Evolutionary conservation across 2,113 vertebrate genomes (phyloP).

Genomic region (Polypterus bichir): DNA sequence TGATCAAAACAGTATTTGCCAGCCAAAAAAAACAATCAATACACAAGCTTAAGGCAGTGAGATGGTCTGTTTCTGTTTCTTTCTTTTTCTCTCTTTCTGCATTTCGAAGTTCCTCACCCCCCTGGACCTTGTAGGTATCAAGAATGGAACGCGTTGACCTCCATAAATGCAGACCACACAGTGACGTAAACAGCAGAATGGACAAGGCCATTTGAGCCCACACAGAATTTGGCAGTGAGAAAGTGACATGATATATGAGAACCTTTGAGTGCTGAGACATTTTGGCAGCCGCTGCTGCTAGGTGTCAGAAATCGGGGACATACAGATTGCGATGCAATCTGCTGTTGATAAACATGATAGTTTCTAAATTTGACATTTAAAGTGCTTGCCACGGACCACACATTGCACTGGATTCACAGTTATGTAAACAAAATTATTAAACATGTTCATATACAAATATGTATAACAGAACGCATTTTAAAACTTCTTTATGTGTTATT

Average conservation of each 20-base stretch:
- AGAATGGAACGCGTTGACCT: slow-evolving; percentile 31
- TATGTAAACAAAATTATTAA: no score
- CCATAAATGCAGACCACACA: slow-evolving; percentile 46
- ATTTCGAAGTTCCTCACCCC: slow-evolving; percentile 27
- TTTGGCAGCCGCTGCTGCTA: slow-evolving; percentile 29
- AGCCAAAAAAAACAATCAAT: no score
- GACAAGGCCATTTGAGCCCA: slow-evolving; percentile 36
- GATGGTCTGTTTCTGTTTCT: neutral
- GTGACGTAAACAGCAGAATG: slow-evolving; percentile 37
- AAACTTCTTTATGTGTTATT: no score
- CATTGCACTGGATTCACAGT: no score
- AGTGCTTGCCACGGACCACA: no score
- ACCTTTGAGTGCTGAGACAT: slow-evolving; percentile 30
- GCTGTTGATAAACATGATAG: no score
- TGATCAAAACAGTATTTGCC: no score
- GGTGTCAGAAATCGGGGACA: slow-evolving; percentile 43
- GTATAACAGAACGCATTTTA: no score
- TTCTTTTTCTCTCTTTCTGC: slow-evolving; percentile 17
- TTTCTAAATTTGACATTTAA: no score
- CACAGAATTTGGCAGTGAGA: slow-evolving; percentile 45
- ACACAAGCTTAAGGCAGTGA: no score
- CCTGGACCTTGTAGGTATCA: slow-evolving; percentile 26
- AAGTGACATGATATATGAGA: slow-evolving; percentile 47
- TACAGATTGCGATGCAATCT: slow-evolving; percentile 33
- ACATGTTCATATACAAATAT: no score